A percentile compares a stretch with the other conserved stretches of the same genome.
Evolutionary conservation across 1,140 invertebrate species (phyloP).

Genomic region (Pseudobourletiella spinata): DNA sequence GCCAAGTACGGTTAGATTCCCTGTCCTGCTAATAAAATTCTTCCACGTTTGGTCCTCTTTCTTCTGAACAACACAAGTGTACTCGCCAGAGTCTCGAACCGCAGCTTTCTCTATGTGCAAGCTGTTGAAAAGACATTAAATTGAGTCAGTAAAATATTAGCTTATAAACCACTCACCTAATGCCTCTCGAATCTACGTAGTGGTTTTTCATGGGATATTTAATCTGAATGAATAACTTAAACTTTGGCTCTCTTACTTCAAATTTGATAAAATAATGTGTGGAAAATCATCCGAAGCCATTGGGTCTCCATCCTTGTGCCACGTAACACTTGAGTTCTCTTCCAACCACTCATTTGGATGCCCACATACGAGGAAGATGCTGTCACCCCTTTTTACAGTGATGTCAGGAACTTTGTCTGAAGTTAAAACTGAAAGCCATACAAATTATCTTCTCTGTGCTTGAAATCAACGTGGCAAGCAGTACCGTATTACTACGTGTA

Average conservation of each 20-base stretch:
- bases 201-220: background rate
- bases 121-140: background rate
- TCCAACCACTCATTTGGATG: constrained; percentile 8
- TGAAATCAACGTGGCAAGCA: no score
- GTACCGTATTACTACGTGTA: no score
- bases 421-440: no score
- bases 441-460: no score
- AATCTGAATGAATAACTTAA: background rate
- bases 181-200: background rate
- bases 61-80: constrained; percentile 8
- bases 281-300: constrained; percentile 14
- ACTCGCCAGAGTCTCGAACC: constrained; percentile 4
- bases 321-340: constrained; percentile 6
- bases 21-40: background rate
- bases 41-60: background rate
- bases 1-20: background rate
- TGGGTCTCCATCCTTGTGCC: constrained; percentile 20
- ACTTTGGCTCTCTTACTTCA: constrained; percentile 17
- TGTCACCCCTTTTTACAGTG: constrained; percentile 5
- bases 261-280: constrained; percentile 8
- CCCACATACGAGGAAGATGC: constrained; percentile 6
- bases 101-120: background rate
- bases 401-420: no score
- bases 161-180: no score
- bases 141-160: no score